Conservation (phyloP, 2,113 vertebrate species). For the Corythornis vintsioides region DNA sequence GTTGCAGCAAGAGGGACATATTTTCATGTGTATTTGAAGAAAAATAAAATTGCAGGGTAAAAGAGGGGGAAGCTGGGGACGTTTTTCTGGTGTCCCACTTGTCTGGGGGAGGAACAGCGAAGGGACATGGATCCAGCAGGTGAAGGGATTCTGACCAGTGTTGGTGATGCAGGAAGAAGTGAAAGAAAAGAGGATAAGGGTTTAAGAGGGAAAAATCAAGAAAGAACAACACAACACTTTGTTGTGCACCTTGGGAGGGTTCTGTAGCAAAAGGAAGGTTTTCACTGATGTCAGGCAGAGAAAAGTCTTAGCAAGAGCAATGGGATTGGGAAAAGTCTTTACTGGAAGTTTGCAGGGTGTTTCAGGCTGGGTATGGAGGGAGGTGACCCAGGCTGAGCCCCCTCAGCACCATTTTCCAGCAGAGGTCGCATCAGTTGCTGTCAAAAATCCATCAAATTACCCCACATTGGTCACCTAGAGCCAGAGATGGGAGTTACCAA, state of each 20-base stretch:
- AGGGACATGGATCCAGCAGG: background rate
- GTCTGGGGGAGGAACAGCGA: background rate
- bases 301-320: background rate
- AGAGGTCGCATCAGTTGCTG: background rate
- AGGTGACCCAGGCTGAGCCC: background rate
- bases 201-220: background rate
- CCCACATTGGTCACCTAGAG: background rate
- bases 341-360: background rate
- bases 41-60: background rate
- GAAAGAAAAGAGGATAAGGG: background rate
- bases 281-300: background rate
- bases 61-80: background rate
- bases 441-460: background rate
- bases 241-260: background rate
- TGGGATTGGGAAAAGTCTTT: background rate
- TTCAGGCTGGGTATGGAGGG: fast-evolving
- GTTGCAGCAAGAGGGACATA: background rate
- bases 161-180: background rate
- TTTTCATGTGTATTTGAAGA: background rate
- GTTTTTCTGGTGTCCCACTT: background rate
- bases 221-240: background rate
- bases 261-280: background rate
- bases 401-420: background rate
- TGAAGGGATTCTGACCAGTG: background rate
- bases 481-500: background rate